Conservation (phyloP, 2,888 invertebrate species). For the Ellobium chinense region DNA sequence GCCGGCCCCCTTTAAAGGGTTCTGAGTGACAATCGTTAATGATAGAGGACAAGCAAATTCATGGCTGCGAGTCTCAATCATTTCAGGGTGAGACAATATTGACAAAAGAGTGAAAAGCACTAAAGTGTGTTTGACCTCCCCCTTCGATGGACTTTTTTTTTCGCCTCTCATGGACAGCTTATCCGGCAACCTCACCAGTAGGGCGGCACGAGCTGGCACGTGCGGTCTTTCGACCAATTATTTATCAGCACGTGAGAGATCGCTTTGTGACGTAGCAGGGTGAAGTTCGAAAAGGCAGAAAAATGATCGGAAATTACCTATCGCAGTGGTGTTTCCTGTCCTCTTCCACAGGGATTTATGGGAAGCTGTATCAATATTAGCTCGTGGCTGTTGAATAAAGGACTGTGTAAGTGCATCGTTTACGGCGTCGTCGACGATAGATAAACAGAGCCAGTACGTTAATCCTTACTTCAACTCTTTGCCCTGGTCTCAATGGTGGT, state of each 20-base stretch:
- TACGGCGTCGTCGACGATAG: too few relatives aligned
- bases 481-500: too few relatives aligned
- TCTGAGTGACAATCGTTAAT: neutral
- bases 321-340: neutral
- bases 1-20: neutral
- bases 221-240: neutral
- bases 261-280: neutral
- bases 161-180: too few relatives aligned
- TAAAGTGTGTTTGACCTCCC: neutral
- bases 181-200: neutral
- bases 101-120: neutral
- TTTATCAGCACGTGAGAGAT: too few relatives aligned
- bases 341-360: neutral
- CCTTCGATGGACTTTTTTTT: neutral
- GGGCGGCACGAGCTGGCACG: neutral
- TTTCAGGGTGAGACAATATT: slow-evolving; percentile 15
- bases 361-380: neutral
- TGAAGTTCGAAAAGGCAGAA: neutral
- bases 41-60: slow-evolving; percentile 4
- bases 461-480: too few relatives aligned
- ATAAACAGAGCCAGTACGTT: too few relatives aligned
- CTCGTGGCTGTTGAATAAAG: neutral
- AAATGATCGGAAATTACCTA: neutral
- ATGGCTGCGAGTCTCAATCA: neutral
- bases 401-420: neutral